Evolutionary conservation across 2,888 invertebrate genomes (phyloP).

Genomic region (Proisotoma minuta): DNA sequence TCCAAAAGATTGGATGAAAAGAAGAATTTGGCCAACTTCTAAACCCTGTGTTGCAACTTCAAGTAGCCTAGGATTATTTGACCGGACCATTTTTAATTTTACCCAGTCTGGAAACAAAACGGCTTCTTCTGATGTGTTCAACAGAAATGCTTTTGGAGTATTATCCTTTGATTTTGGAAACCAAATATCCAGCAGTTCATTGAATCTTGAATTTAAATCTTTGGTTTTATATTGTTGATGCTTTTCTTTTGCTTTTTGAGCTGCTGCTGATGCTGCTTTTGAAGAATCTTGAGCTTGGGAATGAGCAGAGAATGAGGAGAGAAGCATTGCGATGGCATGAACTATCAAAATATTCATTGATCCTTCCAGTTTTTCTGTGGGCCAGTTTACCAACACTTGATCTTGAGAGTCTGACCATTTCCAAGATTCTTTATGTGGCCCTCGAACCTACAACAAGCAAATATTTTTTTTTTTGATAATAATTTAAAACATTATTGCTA

Average conservation of each 20-base stretch:
- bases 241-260: not conserved
- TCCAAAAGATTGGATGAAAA: conserved; percentile 94
- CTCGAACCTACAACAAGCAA: conserved; percentile 55
- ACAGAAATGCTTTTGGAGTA: conserved; percentile 71
- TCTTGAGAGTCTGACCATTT: conserved; percentile 68
- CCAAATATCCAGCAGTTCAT: conserved; percentile 75
- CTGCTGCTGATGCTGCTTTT: not conserved
- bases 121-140: conserved; percentile 76
- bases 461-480: not conserved
- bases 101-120: conserved; percentile 87
- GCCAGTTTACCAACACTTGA: conserved; percentile 72
- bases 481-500: conserved; percentile 13
- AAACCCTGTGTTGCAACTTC: conserved; percentile 80
- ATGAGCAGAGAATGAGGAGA: conserved; percentile 56
- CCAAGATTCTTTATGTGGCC: conserved; percentile 59
- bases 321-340: conserved; percentile 75
- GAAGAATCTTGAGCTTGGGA: conserved; percentile 23
- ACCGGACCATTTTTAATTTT: conserved; percentile 75
- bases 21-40: conserved; percentile 79
- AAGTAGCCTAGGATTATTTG: conserved; percentile 72
- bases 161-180: conserved; percentile 65
- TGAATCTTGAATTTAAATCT: conserved; percentile 43
- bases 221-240: not conserved
- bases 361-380: conserved; percentile 64
- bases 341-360: conserved; percentile 74